Conservation (phyloP, 2,113 vertebrate species). For the Epinephelus moara region DNA sequence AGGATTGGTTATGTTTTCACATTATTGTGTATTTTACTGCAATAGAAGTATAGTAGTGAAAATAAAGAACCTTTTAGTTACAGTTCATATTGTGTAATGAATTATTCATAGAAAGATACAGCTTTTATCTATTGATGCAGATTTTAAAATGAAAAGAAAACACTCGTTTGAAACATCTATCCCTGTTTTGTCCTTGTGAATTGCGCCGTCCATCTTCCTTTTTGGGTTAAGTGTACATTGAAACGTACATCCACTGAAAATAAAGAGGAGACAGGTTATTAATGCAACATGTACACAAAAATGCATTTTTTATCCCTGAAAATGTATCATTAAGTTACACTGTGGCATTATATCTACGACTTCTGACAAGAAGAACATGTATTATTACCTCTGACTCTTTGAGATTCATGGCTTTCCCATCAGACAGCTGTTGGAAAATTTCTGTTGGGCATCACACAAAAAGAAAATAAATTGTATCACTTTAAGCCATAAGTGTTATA, state of each 20-base stretch:
- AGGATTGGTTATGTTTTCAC: not conserved
- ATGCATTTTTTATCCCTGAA: not conserved
- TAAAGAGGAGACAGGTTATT: slow-evolving; percentile 11
- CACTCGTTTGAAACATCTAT: not conserved
- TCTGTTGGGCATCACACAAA: slow-evolving; percentile 62
- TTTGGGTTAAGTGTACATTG: slow-evolving; percentile 68
- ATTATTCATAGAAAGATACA: not conserved
- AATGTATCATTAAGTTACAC: not conserved
- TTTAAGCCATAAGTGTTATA: not conserved
- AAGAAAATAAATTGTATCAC: not conserved
- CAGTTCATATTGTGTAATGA: not conserved
- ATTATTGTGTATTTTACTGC: not conserved
- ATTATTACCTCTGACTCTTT: slow-evolving; percentile 69
- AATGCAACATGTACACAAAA: not conserved
- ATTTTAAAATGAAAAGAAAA: not conserved
- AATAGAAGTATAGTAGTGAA: not conserved
- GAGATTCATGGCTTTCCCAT: slow-evolving; percentile 67
- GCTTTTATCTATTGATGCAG: not conserved
- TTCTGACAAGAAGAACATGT: not conserved
- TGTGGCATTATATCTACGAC: not conserved
- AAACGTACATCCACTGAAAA: slow-evolving; percentile 65
- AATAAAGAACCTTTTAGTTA: not conserved
- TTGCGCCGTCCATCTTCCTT: not conserved
- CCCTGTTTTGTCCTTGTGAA: not conserved
- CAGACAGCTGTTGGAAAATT: slow-evolving; percentile 72